These are phyloP conservation scores for Quadriops clusia DNA, from an alignment of 2,888 invertebrate species.

Conservation along the genomic window DNA sequence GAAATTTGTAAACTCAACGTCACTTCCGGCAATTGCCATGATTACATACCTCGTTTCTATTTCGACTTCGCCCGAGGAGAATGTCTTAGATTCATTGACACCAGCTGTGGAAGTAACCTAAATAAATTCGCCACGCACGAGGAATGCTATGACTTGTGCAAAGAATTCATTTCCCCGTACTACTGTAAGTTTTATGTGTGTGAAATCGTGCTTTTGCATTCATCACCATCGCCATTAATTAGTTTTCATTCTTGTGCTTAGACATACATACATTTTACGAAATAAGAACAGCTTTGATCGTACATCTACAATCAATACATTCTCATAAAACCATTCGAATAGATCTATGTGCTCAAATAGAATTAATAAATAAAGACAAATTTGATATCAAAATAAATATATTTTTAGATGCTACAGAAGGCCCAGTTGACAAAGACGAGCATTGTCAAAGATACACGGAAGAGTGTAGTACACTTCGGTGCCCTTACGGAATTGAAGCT, in stretches of 20 bases:
- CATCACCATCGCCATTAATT: neutral
- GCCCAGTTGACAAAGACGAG: constrained; percentile 23
- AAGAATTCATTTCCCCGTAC: constrained; percentile 24
- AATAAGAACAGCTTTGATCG: neutral
- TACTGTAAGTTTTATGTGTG: constrained; percentile 10
- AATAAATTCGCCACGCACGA: constrained; percentile 72
- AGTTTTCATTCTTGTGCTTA: constrained; percentile 2
- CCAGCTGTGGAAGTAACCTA: constrained; percentile 77
- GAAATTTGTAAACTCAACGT: too few relatives aligned
- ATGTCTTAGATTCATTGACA: constrained; percentile 71
- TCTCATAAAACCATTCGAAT: too few relatives aligned
- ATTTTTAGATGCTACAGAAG: constrained; percentile 2
- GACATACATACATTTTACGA: neutral
- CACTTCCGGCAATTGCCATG: too few relatives aligned
- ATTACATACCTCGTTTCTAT: too few relatives aligned
- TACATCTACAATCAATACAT: too few relatives aligned
- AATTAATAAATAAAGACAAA: too few relatives aligned
- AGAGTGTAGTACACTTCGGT: constrained; percentile 52
- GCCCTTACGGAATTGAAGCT: constrained; percentile 60
- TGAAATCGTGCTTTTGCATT: neutral
- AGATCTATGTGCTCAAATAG: too few relatives aligned
- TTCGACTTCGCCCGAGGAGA: constrained; percentile 55
- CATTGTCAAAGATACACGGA: constrained; percentile 46
- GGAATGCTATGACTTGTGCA: constrained; percentile 54
- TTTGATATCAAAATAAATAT: too few relatives aligned